phyloP scores from a whole-genome alignment of 2,888 invertebrate species.

The Scrobipalpa atriplicella region DNA sequence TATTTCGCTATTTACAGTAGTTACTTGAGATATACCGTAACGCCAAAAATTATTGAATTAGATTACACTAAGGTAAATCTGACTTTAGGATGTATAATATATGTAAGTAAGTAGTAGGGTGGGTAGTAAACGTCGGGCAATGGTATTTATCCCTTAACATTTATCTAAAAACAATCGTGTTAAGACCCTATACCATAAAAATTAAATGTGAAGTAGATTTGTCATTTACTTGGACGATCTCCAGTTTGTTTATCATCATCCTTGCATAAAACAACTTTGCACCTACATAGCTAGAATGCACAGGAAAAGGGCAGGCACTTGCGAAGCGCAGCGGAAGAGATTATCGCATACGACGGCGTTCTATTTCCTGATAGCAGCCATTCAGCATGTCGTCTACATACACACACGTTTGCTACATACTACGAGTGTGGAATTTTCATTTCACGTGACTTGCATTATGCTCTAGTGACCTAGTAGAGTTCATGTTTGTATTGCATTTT shows the following conservation, averaged over 20 bases:
- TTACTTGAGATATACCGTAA: too few species aligned
- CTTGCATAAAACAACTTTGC: neutral
- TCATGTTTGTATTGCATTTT: neutral
- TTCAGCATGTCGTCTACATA: conserved; percentile 15
- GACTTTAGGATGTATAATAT: too few species aligned
- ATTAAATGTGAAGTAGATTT: too few species aligned
- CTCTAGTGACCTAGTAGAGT: conserved; percentile 6
- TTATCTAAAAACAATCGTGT: too few species aligned
- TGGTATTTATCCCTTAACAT: too few species aligned
- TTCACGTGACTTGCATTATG: conserved; percentile 6
- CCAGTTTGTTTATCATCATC: neutral
- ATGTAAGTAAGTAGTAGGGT: too few species aligned
- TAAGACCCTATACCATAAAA: too few species aligned
- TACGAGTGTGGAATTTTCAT: conserved; percentile 2
- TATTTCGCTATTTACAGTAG: too few species aligned
- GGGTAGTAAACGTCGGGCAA: too few species aligned
- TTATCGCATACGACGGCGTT: neutral
- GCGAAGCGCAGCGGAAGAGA: neutral
- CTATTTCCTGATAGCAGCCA: neutral
- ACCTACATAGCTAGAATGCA: neutral
- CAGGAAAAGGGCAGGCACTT: neutral
- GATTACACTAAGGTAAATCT: too few species aligned
- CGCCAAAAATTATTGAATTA: too few species aligned
- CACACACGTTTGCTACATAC: neutral
- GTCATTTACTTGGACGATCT: neutral